These are phyloP conservation scores for Tinamus major DNA, from an alignment of 2,797 vertebrate species.

Conservation along the genomic window DNA sequence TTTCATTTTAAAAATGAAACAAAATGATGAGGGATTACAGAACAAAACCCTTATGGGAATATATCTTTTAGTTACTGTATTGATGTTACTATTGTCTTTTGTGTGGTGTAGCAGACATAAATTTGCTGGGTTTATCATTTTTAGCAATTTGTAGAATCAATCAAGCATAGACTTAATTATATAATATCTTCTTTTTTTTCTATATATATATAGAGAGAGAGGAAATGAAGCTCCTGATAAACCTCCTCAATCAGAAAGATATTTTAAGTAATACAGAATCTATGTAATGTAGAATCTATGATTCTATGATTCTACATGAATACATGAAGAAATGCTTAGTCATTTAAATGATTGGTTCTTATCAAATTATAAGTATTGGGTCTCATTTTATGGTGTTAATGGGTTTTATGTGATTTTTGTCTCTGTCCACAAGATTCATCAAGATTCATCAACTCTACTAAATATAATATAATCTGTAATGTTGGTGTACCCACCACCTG, in stretches of 20 bases:
- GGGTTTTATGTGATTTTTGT: not conserved
- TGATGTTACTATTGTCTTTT: not conserved
- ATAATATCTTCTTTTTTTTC: not conserved
- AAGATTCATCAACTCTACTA: not conserved
- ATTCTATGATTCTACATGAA: too few relatives aligned
- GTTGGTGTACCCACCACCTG: not conserved
- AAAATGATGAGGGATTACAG: constrained; percentile 37
- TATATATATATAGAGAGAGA: not conserved
- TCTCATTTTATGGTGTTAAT: not conserved
- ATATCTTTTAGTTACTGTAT: not conserved
- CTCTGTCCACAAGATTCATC: not conserved
- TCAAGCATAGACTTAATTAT: not conserved
- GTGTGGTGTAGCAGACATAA: not conserved
- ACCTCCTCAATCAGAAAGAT: not conserved
- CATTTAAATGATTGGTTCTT: not conserved
- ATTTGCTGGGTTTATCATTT: not conserved
- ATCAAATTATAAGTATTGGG: not conserved
- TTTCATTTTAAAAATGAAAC: constrained; percentile 34
- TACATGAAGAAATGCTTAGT: not conserved
- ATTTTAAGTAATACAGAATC: not conserved
- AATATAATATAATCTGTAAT: not conserved
- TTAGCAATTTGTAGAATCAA: not conserved
- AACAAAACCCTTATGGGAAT: constrained; percentile 6
- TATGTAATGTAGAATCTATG: too few relatives aligned
- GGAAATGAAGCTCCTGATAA: not conserved